Evolutionary conservation across 2,797 vertebrate genomes (phyloP).

Genomic region (Eulemur coronatus): DNA sequence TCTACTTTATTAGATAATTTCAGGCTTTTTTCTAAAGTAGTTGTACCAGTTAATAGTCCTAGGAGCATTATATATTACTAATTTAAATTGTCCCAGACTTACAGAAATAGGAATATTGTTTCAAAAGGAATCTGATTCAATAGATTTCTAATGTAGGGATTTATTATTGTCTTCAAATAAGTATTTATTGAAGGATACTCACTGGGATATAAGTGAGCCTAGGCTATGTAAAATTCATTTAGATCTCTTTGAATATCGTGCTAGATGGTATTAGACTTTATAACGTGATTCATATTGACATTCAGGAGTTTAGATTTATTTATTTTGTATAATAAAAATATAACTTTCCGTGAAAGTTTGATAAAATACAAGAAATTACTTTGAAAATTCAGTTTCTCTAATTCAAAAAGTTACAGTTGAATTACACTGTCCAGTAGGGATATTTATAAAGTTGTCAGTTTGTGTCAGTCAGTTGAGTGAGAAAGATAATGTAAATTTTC

Average conservation of each 20-base stretch:
- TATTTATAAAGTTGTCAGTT: conserved; percentile 33
- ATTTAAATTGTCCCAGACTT: not conserved
- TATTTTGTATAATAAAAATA: conserved; percentile 46
- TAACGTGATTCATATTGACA: conserved; percentile 32
- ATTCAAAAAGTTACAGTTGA: conserved; percentile 43
- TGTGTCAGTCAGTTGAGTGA: not conserved
- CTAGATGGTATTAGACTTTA: conserved; percentile 56
- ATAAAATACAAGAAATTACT: conserved; percentile 39
- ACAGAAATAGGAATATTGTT: not conserved
- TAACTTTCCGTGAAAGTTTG: conserved; percentile 56
- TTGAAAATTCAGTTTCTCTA: conserved; percentile 48
- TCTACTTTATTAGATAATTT: not conserved
- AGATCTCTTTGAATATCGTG: conserved; percentile 41
- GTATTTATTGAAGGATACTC: conserved; percentile 42
- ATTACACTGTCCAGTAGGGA: conserved; percentile 33
- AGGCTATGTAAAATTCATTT: conserved; percentile 32
- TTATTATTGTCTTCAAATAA: conserved; percentile 32
- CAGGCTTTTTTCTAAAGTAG: not conserved
- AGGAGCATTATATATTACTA: not conserved
- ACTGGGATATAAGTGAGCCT: conserved; percentile 40
- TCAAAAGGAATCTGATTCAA: conserved; percentile 38
- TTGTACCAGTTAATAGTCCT: not conserved
- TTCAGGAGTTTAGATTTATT: not conserved
- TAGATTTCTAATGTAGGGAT: not conserved
- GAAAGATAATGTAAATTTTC: not conserved